Evolutionary conservation across 2,797 vertebrate genomes (phyloP).

Genomic region (Eulemur coronatus): DNA sequence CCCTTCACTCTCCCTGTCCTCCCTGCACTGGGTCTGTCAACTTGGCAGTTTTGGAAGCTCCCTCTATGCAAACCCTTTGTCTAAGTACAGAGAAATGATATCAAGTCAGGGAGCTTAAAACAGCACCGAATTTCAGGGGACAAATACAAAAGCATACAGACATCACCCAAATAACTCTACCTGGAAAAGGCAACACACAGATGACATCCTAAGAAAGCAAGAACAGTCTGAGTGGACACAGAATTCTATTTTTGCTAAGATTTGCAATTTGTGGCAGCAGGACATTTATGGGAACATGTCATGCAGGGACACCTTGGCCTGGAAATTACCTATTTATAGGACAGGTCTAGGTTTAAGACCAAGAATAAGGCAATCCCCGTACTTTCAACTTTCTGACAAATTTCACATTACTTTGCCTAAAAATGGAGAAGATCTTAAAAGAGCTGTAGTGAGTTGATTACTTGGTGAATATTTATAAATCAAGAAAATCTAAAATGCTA

Average conservation of each 20-base stretch:
- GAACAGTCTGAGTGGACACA: neutral
- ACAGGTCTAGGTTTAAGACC: slow-evolving; percentile 45
- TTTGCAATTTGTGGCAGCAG: slow-evolving; percentile 36
- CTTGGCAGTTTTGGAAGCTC: neutral
- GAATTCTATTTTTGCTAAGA: slow-evolving; percentile 39
- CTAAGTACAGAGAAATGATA: neutral
- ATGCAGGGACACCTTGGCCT: slow-evolving; percentile 67
- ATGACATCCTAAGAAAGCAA: neutral
- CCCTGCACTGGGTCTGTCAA: neutral
- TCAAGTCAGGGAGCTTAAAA: neutral
- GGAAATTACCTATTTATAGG: slow-evolving; percentile 60
- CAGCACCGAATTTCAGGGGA: neutral
- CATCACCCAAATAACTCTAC: neutral
- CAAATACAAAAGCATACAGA: neutral
- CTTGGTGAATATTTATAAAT: slow-evolving; percentile 2
- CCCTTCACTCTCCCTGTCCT: neutral
- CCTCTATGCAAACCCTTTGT: neutral
- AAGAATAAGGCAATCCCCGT: slow-evolving; percentile 29
- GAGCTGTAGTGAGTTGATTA: neutral
- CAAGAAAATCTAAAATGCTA: neutral
- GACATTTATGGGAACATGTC: slow-evolving; percentile 57
- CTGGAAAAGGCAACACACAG: neutral
- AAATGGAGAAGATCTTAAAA: neutral
- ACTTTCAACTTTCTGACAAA: neutral
- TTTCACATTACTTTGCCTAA: slow-evolving; percentile 36